Evolutionary conservation across 2,888 invertebrate species (phyloP).

Genomic region (Anorthoa munda): DNA sequence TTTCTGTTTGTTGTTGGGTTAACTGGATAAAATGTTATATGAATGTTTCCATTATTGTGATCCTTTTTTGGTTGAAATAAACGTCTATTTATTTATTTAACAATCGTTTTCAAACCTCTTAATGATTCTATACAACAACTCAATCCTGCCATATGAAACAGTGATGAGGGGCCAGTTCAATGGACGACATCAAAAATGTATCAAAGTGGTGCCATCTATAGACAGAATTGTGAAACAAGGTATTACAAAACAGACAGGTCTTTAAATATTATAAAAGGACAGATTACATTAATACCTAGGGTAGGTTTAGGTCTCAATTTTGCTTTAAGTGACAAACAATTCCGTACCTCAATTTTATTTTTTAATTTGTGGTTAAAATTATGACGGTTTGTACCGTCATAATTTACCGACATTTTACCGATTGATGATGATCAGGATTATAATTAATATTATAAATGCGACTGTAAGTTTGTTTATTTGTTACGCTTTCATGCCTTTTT

Average conservation of each 20-base stretch:
- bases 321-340: neutral
- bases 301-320: no score
- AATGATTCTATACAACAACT: neutral
- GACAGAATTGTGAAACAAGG: neutral
- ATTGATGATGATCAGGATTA: no score
- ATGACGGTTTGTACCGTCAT: no score
- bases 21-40: neutral
- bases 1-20: neutral
- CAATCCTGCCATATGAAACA: neutral
- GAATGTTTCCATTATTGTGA: neutral
- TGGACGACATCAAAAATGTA: neutral
- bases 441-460: no score
- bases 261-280: neutral
- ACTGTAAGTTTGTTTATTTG: no score
- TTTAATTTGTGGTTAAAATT: neutral
- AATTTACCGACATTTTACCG: no score
- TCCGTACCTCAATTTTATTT: neutral
- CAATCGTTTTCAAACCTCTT: neutral
- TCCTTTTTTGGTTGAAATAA: neutral
- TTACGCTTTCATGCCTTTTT: no score
- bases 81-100: neutral
- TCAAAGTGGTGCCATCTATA: slow-evolving; percentile 1
- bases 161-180: neutral
- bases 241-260: neutral
- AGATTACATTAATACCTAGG: neutral